Conservation (phyloP, 2,888 invertebrate genomes). For the Gerris lacustris region DNA sequence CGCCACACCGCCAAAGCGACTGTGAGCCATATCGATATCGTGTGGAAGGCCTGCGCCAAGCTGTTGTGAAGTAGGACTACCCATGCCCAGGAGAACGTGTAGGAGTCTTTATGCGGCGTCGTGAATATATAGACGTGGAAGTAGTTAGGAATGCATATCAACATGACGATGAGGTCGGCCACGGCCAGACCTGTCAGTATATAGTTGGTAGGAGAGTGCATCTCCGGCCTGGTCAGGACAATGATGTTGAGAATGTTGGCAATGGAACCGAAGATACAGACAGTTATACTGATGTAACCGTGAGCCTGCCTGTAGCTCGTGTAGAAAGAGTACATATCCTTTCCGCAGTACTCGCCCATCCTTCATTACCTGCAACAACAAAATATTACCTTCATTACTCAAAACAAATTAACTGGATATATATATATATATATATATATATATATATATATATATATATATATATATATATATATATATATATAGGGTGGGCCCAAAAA, state of each 20-base stretch:
- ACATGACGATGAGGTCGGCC: conserved; percentile 86
- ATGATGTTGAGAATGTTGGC: conserved; percentile 86
- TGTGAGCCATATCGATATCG: conserved; percentile 86
- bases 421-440: no score
- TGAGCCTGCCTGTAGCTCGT: conserved; percentile 55
- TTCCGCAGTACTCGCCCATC: conserved; percentile 2
- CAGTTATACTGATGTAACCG: conserved; percentile 71
- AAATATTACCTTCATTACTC: no score
- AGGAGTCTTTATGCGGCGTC: conserved; percentile 42
- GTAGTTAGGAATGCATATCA: conserved; percentile 84
- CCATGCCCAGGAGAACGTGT: conserved; percentile 62
- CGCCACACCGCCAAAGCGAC: conserved; percentile 87
- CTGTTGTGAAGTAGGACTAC: conserved; percentile 84
- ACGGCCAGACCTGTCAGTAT: conserved; percentile 82
- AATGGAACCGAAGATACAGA: conserved; percentile 79
- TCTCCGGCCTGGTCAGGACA: conserved; percentile 76
- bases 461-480: no score
- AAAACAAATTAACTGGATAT: no score
- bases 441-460: no score
- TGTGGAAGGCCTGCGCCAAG: conserved; percentile 76
- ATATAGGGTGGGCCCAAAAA: no score
- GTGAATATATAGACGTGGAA: conserved; percentile 33
- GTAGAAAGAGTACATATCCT: not conserved
- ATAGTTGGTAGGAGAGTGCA: conserved; percentile 82
- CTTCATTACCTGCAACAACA: not conserved